Evolutionary conservation across 2,797 vertebrate species (phyloP), one percentile per base, ranked within the genome.

Genomic region (Salmo trutta): DNA sequence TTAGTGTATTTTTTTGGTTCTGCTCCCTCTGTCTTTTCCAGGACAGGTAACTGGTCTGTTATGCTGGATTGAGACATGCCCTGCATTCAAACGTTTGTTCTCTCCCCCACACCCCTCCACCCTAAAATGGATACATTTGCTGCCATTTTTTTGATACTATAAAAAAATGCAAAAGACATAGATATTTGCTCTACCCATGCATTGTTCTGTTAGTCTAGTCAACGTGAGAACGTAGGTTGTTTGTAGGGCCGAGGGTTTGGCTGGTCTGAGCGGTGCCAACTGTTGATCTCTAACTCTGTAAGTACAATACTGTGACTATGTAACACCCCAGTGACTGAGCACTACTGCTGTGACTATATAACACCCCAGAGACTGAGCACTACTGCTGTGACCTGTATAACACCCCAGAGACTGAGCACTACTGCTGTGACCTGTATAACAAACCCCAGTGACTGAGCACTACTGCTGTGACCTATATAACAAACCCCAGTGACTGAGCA

Each of bases 281-380:
- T 94, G 95, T 93, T 95, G 96, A 95, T 96, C 97, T 97, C 95
- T 96, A 86, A 75, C 91, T 95, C 96, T 98, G 98, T 99, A 99
- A 99, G 98, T 99, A 99, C 97, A 95, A 95, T 93, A 94, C 93
- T 94, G 93, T 95, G 94, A 96, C 94, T 86, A 78, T 65, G n/a
- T 59, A 7, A 59, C 19, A 59, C 19, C 54, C 54, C 54, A 19
- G 54, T n/a, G 17, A 17, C 54, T 56, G 54, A 17, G 54, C 54
- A 56, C 17, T n/a, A 56, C 53, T 56, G 4, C 53, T 17, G 17
- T 54, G 53, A 54, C 53, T 54, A 54, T 52, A 52, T 54, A 54
- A 54, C n/a, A n/a, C n/a, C n/a, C n/a, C 53, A 56, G 19, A 6
- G 33, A 36, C 33, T 36, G 33, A 36, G 33, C 36, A 36, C 5